Conservation (phyloP, 2,113 vertebrate genomes). For the Polyodon spathula region DNA sequence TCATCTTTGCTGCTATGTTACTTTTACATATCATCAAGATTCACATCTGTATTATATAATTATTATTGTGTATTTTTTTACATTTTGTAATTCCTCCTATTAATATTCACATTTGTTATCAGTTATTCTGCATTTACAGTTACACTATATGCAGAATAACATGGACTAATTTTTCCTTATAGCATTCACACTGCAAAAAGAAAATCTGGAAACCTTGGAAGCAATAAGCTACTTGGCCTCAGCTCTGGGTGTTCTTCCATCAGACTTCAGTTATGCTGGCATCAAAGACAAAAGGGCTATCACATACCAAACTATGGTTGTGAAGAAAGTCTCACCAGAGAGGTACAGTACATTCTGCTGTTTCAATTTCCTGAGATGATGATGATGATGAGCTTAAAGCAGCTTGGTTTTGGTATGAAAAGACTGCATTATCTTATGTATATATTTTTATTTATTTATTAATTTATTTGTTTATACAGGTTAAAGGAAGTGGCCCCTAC, state of each 20-base stretch:
- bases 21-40: no score
- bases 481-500: conserved; percentile 60
- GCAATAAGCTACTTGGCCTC: conserved; percentile 76
- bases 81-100: no score
- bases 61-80: no score
- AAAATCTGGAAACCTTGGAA: conserved; percentile 90
- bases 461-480: conserved; percentile 38
- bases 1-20: no score
- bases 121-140: no score
- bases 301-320: conserved; percentile 85
- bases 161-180: conserved; percentile 28
- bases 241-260: conserved; percentile 75
- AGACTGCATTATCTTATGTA: not conserved
- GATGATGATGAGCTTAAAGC: not conserved
- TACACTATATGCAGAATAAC: no score
- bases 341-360: conserved; percentile 47
- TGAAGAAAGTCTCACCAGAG: conserved; percentile 79
- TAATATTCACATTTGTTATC: no score
- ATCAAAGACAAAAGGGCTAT: conserved; percentile 91
- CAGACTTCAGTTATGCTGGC: conserved; percentile 91
- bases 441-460: not conserved
- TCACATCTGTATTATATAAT: no score
- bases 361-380: not conserved
- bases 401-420: not conserved
- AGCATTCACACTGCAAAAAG: conserved; percentile 86